These are phyloP conservation scores for Alca torda DNA, from an alignment of 2,797 vertebrate species.

Conservation along the genomic window DNA sequence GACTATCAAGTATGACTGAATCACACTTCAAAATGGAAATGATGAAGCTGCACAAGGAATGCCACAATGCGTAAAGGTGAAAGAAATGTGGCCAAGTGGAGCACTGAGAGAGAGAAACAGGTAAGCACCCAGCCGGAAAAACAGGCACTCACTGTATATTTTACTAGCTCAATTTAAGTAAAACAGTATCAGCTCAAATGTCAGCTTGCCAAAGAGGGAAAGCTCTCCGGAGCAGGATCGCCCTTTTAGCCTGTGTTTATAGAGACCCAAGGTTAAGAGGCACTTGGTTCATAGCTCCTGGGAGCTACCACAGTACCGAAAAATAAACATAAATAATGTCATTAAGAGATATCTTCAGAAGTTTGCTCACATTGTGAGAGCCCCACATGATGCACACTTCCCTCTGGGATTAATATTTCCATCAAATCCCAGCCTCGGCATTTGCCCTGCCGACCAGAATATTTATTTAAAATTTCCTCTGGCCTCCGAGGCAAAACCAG, in stretches of 20 bases:
- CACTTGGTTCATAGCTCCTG: constrained; percentile 50
- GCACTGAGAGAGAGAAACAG: neutral
- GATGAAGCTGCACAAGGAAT: neutral
- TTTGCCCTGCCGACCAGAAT: neutral
- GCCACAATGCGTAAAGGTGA: neutral
- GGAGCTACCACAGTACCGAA: constrained; percentile 31
- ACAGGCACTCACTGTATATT: constrained; percentile 14
- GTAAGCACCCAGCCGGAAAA: constrained; percentile 5
- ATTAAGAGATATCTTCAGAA: constrained; percentile 37
- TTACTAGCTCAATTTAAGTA: neutral
- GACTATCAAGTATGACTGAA: neutral
- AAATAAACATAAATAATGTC: constrained; percentile 52
- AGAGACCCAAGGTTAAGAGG: constrained; percentile 48
- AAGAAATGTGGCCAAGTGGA: neutral
- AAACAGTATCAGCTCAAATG: constrained; percentile 20
- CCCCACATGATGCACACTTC: neutral
- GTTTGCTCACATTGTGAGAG: neutral
- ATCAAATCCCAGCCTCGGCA: neutral
- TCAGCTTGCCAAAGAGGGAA: constrained; percentile 14
- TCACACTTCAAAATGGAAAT: neutral
- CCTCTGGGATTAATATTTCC: constrained; percentile 24
- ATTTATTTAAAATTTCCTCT: constrained; percentile 35
- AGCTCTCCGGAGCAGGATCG: neutral
- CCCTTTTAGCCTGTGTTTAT: constrained; percentile 43
- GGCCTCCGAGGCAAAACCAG: neutral